These are phyloP conservation scores for Scotopteryx bipunctaria DNA, from an alignment of 2,888 invertebrate genomes.

Conservation along the genomic window DNA sequence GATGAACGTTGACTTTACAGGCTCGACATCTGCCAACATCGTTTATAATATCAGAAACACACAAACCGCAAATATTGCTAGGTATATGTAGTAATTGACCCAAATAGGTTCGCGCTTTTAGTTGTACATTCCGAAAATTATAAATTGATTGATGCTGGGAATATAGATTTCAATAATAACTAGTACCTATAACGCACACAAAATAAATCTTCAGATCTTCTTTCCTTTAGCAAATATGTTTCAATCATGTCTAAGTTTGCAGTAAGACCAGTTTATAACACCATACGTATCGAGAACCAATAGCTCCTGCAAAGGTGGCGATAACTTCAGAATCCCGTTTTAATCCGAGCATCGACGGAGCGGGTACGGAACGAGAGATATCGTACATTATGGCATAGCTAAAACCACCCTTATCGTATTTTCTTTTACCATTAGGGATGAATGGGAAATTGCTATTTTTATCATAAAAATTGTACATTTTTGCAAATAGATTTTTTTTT, in stretches of 20 bases:
- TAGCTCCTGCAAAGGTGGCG: conserved; percentile 7
- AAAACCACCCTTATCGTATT: not conserved
- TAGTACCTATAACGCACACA: not conserved
- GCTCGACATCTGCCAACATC: no score
- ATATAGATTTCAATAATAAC: no score
- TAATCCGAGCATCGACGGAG: not conserved
- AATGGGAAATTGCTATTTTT: no score
- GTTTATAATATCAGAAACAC: no score
- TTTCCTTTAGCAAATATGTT: conserved; percentile 1
- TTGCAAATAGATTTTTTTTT: no score
- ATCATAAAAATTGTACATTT: no score
- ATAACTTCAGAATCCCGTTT: not conserved
- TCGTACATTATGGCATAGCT: not conserved
- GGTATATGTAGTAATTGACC: no score
- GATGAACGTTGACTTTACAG: no score
- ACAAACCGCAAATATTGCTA: no score
- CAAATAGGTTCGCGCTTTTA: no score
- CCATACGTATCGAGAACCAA: conserved; percentile 14
- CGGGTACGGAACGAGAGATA: not conserved
- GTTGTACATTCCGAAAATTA: no score
- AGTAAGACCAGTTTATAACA: conserved; percentile 14
- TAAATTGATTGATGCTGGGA: no score
- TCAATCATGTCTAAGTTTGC: conserved; percentile 5
- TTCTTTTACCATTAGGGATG: not conserved
- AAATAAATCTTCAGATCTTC: not conserved